These are phyloP conservation scores for Folsomia manolachei DNA, from an alignment of 2,888 invertebrate species.

Conservation along the genomic window DNA sequence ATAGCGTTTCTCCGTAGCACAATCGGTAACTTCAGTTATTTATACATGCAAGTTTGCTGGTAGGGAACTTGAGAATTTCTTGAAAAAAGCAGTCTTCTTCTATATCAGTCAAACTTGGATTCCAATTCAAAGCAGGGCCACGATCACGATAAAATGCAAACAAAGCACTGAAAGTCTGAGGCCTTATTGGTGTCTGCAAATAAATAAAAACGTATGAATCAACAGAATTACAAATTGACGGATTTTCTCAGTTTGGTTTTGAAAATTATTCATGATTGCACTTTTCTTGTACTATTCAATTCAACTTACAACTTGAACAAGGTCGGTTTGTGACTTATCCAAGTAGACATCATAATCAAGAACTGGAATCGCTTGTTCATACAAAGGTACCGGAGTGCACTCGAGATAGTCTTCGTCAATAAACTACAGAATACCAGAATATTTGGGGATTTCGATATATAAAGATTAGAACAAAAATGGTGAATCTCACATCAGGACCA, in stretches of 20 bases:
- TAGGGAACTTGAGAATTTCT: slow-evolving; percentile 33
- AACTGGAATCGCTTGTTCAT: slow-evolving; percentile 32
- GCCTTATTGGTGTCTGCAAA: slow-evolving; percentile 35
- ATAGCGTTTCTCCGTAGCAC: not conserved
- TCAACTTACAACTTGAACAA: slow-evolving; percentile 42
- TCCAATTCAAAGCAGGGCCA: slow-evolving; percentile 41
- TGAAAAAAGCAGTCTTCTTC: slow-evolving; percentile 48
- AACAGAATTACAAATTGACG: not conserved
- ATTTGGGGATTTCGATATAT: not conserved
- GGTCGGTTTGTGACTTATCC: slow-evolving; percentile 39
- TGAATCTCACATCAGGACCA: slow-evolving; percentile 43
- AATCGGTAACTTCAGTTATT: not conserved
- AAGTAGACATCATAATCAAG: slow-evolving; percentile 36
- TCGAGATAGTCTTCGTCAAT: slow-evolving; percentile 44
- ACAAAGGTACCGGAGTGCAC: slow-evolving; percentile 46
- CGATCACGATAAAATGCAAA: slow-evolving; percentile 40
- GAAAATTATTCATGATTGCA: too few species aligned
- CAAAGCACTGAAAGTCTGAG: slow-evolving; percentile 39
- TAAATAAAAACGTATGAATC: not conserved
- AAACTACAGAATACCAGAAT: slow-evolving; percentile 33
- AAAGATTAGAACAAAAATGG: not conserved
- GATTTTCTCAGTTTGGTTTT: too few species aligned
- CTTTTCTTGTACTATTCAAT: too few species aligned
- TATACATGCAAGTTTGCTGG: slow-evolving; percentile 36
- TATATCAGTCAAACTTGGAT: slow-evolving; percentile 43